Base-by-base conservation (phyloP, 2,797 vertebrate genomes). In the Micrastur ruficollis region DNA sequence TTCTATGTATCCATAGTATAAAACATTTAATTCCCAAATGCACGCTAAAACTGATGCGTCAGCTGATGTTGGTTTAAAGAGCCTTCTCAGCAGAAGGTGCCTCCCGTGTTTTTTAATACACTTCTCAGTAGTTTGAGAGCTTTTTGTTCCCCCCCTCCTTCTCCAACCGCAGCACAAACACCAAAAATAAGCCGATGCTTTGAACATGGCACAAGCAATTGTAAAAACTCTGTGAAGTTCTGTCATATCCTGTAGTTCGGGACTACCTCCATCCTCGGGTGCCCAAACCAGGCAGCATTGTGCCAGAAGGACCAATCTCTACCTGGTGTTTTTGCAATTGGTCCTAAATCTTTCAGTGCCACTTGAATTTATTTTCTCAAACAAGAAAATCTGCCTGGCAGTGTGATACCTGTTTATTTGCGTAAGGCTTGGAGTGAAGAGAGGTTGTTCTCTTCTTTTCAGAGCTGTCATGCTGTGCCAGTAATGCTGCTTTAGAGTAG, bases 211-310 rank as follows among this genome's bases (percentile, higher is more conserved):
- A n/a, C 4, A 1, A 34, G 22, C 27, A 12, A 6, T 44, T 36
- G n/a, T 52, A 23, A n/a, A 47, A 52, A 8, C 17, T 32, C n/a
- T 27, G 0, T 10, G 4, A 17, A 13, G 15, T 65, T 42, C 38
- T 32, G 5, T 15, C 1, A 0, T 5, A 20, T 27, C 23, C 36
- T 46, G 44, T 6, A 5, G 7, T 62, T 83, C 66, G 53, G 70
- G 1, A 6, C 19, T 23, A 2, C 7, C n/a, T 70, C 65, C n/a
- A 2, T 36, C 56, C 50, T 58, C 5, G 2, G 26, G 8, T 8
- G 14, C 7, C 70, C 47, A n/a, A n/a, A 36, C 25, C 46, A 14
- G 56, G 73, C 68, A 34, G 20, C 0, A 0, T 3, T 1, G 0
- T 27, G 29, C 40, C 65, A 12, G 34, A 40, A 15, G 58, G 31